Evolutionary conservation across 2,113 vertebrate species (phyloP).

Genomic region (Stegostoma tigrinum): DNA sequence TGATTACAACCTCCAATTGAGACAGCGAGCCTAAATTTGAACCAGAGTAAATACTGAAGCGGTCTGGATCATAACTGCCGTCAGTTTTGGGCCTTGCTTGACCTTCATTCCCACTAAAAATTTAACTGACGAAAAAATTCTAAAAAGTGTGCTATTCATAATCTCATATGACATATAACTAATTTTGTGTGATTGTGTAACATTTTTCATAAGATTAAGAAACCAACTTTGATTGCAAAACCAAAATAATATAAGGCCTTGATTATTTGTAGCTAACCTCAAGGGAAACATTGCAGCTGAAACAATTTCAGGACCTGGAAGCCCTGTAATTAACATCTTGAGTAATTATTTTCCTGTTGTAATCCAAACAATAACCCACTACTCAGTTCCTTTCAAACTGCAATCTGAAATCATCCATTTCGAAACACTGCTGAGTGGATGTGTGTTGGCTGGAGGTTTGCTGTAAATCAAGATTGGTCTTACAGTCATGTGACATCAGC

Average conservation of each 20-base stretch:
- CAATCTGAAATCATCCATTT: background rate
- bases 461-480: background rate
- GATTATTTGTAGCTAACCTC: background rate
- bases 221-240: background rate
- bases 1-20: no score
- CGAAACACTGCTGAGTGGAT: background rate
- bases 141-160: background rate
- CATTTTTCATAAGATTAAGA: background rate
- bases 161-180: background rate
- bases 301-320: background rate
- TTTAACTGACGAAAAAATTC: background rate
- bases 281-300: background rate
- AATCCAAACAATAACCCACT: background rate
- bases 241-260: background rate
- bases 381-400: background rate
- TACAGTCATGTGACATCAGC: no score
- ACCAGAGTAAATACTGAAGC: background rate
- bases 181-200: background rate
- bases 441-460: background rate
- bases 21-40: background rate
- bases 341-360: slow-evolving; percentile 18
- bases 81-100: background rate
- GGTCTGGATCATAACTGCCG: background rate
- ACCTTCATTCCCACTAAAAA: background rate
- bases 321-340: background rate